Evolutionary conservation across 2,797 vertebrate species (phyloP), one percentile per base, ranked within the genome.

Genomic region (Molossus alvarezi): DNA sequence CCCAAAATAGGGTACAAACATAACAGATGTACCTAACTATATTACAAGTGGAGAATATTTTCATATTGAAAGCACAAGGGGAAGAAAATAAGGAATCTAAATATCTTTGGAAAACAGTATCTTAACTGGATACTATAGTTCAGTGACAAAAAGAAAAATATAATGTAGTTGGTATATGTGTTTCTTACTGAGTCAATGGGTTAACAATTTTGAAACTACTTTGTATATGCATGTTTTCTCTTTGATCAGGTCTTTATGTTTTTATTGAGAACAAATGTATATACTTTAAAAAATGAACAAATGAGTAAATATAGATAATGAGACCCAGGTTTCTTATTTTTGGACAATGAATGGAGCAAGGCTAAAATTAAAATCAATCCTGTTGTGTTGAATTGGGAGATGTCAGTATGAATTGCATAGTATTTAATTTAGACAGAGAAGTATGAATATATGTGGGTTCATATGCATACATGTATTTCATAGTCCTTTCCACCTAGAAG

Each of bases 291-390:
- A 88, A 48, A 20, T 86, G 17, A 96, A 91, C 25, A 62, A 6
- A 57, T 72, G 53, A 51, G 2, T 60, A 82, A 53, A 25, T 79
- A 37, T 51, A 58, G n/a, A 25, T 82, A 37, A 33, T 48, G 11
- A 76, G 48, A 80, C 14, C 10, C 29, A 60, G 14, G 9, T 73
- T 96, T 95, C 57, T 96, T 25, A 62, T 64, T 92, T 17, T 85
- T 60, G 29, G 15, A 72, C 29, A 73, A 92, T 48, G 58, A 73
- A 33, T 62, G 62, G 23, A 20, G 18, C 79, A 73, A 72, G 76
- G 27, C 48, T 92, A 33, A 72, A 53, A n/a, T 89, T 71, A 93
- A 94, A 88, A 67, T 79, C n/a, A 96, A 33, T 90, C 6, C 12
- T 90, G n/a, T 71, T 12, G 17, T 82, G 11, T 37, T 92, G 7